Base-by-base conservation (phyloP, 2,797 vertebrate genomes). In the Rhinogobio ventralis region DNA sequence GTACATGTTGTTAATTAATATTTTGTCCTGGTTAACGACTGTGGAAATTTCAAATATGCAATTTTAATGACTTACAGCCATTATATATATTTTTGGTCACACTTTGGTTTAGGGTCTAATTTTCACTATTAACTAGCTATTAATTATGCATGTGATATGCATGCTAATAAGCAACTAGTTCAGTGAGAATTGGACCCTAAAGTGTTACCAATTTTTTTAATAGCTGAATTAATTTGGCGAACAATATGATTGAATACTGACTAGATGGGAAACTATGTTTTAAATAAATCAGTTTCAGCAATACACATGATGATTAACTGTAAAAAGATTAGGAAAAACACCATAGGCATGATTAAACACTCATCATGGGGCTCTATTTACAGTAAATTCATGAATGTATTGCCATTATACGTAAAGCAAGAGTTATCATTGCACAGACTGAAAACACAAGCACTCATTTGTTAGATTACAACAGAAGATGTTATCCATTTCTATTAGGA, bases 281-380 rank as follows among this genome's bases (percentile, higher is more conserved):
- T 30, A 17, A 64, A 17, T 30, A 0, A 30, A 15, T 64, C 33
- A 11, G 8, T 67, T 67, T 67, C 19, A 53, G 28, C 15, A 17
- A 42, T 30, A 30, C 28, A 30, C 20, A 64, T 67, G 45, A 36
- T 45, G 39, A 72, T 82, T 83, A 53, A 68, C 51, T 53, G 51
- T 55, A 20, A 42, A 79, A 39, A 23, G 49, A 85, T 39, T 51
- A 8, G 51, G 28, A 51, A 67, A 83, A 83, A 67, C 62, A 85
- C 72, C 8, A 51, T 51, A 71, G 46, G 15, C 39, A 19, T 51
- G 60, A 75, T 71, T 33, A 80, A 79, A 53, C 57, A 46, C 74
- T 75, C 23, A 19, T 69, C 60, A 79, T n/a, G 11, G 28, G 67
- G 72, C 17, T 72, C 30, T 15, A 10, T 33, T 3, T 74, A 53